These are phyloP conservation scores for Calonectris borealis DNA, from an alignment of 2,113 vertebrate genomes.

Conservation along the genomic window DNA sequence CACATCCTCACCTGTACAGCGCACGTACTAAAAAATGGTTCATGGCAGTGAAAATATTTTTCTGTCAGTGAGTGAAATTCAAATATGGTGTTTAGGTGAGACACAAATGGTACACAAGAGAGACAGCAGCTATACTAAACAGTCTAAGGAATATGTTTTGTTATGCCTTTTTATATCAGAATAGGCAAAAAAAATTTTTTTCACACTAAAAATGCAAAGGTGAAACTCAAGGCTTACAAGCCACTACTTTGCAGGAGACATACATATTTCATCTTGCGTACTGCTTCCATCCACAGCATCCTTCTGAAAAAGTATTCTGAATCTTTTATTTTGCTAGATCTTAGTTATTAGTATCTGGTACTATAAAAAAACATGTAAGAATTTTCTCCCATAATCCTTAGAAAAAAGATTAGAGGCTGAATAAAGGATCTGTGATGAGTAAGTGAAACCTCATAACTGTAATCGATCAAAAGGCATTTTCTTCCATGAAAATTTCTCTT, in stretches of 20 bases:
- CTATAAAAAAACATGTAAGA: not conserved
- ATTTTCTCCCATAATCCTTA: not conserved
- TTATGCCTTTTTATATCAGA: not conserved
- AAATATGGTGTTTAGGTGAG: not conserved
- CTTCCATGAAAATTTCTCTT: not conserved
- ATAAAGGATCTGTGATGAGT: not conserved
- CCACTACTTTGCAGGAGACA: not conserved
- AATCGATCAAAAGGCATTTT: not conserved
- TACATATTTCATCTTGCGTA: not conserved
- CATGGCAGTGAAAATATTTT: not conserved
- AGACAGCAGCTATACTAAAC: not conserved
- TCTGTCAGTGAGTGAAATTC: not conserved
- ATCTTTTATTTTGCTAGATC: not conserved
- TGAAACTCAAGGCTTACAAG: not conserved
- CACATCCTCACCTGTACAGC: not conserved
- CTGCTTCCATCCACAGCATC: not conserved
- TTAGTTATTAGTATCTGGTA: not conserved
- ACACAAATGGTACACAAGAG: not conserved
- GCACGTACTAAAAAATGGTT: rapidly evolving
- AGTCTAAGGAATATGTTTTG: not conserved
- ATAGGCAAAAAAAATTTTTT: not conserved
- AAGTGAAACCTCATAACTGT: not conserved
- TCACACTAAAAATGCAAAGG: not conserved
- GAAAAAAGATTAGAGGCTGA: not conserved
- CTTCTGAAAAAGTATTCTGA: not conserved